Base-by-base conservation (phyloP, 53 echinoderm and acorn worm species). In the Mesocentrotus franciscanus region DNA sequence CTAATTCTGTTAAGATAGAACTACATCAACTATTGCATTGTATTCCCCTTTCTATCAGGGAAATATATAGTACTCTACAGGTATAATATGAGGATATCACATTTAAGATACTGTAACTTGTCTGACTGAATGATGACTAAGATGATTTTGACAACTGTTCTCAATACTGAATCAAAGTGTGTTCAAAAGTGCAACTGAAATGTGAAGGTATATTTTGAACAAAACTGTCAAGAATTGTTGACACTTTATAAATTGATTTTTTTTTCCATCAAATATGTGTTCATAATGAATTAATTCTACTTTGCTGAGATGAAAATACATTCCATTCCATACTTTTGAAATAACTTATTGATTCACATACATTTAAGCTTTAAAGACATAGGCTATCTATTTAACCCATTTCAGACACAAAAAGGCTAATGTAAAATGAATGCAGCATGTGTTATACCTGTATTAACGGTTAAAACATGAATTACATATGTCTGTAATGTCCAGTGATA, bases 271-370 rank as follows among this genome's bases (percentile, higher is more conserved):
- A 29, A 30, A 10, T 12, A 68, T 68, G 24, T 68, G 68, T 18
- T 12, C 18, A 74, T 12, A 74, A 0, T 81, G 2, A 20, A 8
- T 81, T 33, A 17, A 29, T 22, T 20, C 5, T 20, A 81, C 9
- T 81, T 81, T 81, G 81, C 42, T 81, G 39, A 81, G 81, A 76
- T 30, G 68, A 81, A 81, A 7, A 33, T 11, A 81, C 81, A 81
- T 81, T 81, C 81, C 81, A 39, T 81, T 12, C 18, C 35, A 33
- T 30, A 30, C 33, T 76, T 32, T 13, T 76, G 13, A 76, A 76
- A 32, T 76, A 76, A 76, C 33, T 76, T 75, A 61, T 61, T 64
- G 15, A 76, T 33, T 14, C 13, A 76, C 18, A 81, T 81, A 42
- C 33, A 18, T 36, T 79, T 33, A 76, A 76, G n/a, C 72, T 62